Conservation (phyloP, 2,113 vertebrate genomes). For the Oryzias woworae region DNA sequence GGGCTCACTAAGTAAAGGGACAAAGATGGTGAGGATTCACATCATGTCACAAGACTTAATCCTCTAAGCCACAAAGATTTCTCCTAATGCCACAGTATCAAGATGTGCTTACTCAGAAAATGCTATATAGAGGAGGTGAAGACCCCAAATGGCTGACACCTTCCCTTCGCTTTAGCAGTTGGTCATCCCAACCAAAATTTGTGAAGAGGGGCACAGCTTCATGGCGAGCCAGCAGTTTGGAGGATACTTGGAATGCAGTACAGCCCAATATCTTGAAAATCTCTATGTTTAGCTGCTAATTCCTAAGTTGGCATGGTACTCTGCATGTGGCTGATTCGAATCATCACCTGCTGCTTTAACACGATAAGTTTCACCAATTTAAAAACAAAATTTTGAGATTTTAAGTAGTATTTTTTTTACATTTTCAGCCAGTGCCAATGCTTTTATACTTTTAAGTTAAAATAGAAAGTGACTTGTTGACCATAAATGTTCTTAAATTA, state of each 20-base stretch:
- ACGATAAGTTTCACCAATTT: slow-evolving; percentile 5
- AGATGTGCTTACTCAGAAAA: slow-evolving; percentile 55
- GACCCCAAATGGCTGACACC: slow-evolving; percentile 27
- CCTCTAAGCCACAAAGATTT: slow-evolving; percentile 48
- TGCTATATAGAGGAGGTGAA: slow-evolving; percentile 47
- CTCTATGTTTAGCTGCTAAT: slow-evolving; percentile 46
- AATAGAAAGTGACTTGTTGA: too few species aligned
- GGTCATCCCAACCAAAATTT: slow-evolving; percentile 35
- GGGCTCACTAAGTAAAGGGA: slow-evolving; percentile 23
- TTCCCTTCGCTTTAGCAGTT: slow-evolving; percentile 31
- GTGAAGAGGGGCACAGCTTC: slow-evolving; percentile 17
- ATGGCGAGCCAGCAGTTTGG: slow-evolving; percentile 16
- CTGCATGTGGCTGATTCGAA: slow-evolving; percentile 52
- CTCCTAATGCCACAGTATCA: slow-evolving; percentile 35
- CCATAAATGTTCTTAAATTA: too few species aligned
- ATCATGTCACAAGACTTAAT: slow-evolving; percentile 65
- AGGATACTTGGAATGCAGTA: slow-evolving; percentile 42
- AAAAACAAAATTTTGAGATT: too few species aligned
- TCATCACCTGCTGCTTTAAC: slow-evolving; percentile 42
- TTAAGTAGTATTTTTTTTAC: too few species aligned
- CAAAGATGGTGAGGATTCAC: slow-evolving; percentile 56
- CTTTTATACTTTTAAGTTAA: too few species aligned
- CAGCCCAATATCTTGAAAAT: slow-evolving; percentile 45
- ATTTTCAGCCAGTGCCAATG: too few species aligned
- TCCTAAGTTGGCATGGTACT: slow-evolving; percentile 25